Conservation (phyloP, 2,797 vertebrate species). For the Decapterus maruadsi region DNA sequence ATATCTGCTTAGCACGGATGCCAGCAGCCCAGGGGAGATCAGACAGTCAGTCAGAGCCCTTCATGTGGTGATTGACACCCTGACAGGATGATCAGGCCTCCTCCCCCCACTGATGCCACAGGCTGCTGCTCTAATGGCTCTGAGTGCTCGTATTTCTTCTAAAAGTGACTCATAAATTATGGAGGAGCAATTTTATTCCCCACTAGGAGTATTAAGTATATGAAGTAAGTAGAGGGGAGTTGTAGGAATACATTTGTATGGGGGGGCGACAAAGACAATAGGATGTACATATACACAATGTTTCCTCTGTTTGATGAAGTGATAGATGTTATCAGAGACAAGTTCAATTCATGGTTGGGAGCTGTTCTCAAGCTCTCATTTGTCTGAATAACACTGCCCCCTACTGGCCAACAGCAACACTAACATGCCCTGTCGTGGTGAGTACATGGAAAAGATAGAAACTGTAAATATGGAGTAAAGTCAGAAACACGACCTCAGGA, state of each 20-base stretch:
- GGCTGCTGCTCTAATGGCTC: slow-evolving; percentile 39
- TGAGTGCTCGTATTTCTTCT: slow-evolving; percentile 50
- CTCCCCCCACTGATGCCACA: slow-evolving; percentile 6
- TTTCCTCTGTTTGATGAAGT: slow-evolving; percentile 20
- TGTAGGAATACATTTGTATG: slow-evolving; percentile 21
- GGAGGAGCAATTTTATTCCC: slow-evolving; percentile 48
- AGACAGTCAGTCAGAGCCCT: slow-evolving; percentile 13
- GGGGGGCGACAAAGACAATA: not conserved
- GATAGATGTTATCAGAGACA: not conserved
- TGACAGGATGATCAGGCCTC: slow-evolving; percentile 46
- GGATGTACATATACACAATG: slow-evolving; percentile 7
- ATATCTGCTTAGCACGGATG: slow-evolving; percentile 51
- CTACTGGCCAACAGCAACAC: slow-evolving; percentile 19
- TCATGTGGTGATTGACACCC: slow-evolving; percentile 39
- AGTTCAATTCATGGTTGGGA: not conserved
- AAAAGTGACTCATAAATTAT: slow-evolving; percentile 68
- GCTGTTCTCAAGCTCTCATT: not conserved
- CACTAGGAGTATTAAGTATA: slow-evolving; percentile 58
- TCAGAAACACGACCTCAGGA: not conserved
- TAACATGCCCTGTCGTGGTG: not conserved
- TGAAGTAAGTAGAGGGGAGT: slow-evolving; percentile 10
- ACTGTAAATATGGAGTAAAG: no score
- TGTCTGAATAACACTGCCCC: slow-evolving; percentile 51
- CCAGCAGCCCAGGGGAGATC: slow-evolving; percentile 21
- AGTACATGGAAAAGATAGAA: no score